Percentiles rank a stretch among this genome's conserved stretches.
phyloP scores from a whole-genome alignment of 2,888 invertebrate species.

The Eristalinus aeneus region DNA sequence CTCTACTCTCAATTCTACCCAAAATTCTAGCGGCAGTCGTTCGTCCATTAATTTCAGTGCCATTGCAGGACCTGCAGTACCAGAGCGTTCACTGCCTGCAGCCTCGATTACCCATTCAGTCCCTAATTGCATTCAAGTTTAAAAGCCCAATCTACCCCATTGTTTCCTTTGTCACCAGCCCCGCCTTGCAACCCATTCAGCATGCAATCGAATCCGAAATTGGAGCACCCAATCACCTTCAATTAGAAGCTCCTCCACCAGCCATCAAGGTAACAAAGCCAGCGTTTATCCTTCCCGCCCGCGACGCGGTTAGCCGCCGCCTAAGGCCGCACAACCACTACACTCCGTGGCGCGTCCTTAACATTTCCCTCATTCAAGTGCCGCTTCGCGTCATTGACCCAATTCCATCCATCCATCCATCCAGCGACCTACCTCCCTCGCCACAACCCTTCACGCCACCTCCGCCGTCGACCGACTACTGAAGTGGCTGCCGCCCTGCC shows the following conservation, averaged over 20 bases:
- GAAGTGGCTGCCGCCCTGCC: neutral
- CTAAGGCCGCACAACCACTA: neutral
- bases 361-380: slow-evolving; percentile 49
- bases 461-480: neutral
- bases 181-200: neutral
- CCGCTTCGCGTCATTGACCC: slow-evolving; percentile 51
- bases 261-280: neutral
- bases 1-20: too few species aligned
- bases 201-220: neutral
- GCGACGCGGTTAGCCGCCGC: neutral
- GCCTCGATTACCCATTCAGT: neutral
- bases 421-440: neutral
- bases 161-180: neutral
- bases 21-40: too few species aligned
- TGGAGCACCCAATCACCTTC: neutral
- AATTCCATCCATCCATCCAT: slow-evolving; percentile 6
- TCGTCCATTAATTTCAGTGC: too few species aligned
- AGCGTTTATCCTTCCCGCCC: neutral
- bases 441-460: neutral
- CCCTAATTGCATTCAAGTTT: neutral
- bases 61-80: too few species aligned
- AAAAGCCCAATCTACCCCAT: neutral
- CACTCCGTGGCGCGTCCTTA: slow-evolving; percentile 12
- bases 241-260: neutral
- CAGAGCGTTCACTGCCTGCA: neutral